These are phyloP conservation scores for Phylloscopus whistleri DNA, from an alignment of 2,113 vertebrate genomes.

Conservation along the genomic window DNA sequence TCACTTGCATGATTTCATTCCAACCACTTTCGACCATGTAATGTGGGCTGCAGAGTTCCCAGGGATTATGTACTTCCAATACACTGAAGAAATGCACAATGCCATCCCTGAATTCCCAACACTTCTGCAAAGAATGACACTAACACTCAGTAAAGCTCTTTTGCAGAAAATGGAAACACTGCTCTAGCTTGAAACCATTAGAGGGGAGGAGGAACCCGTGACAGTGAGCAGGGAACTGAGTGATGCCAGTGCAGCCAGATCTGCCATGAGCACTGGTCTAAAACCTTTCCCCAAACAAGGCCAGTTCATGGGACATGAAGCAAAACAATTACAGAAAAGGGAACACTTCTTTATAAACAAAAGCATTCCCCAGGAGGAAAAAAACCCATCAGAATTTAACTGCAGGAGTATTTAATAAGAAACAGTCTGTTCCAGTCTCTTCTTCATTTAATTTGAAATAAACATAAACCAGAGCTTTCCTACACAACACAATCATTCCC, in stretches of 20 bases:
- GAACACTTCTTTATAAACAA: slow-evolving; percentile 30
- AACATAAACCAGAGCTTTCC: slow-evolving; percentile 44
- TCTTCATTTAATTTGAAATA: slow-evolving; percentile 48
- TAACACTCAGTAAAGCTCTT: not conserved
- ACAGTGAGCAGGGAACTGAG: not conserved
- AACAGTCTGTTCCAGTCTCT: slow-evolving; percentile 19
- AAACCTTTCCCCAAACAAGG: not conserved
- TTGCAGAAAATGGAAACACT: not conserved
- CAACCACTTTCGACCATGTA: not conserved
- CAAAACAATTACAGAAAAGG: slow-evolving; percentile 3
- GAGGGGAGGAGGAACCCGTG: not conserved
- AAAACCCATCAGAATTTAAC: not conserved
- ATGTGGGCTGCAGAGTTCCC: not conserved
- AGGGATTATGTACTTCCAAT: not conserved
- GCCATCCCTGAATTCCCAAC: not conserved
- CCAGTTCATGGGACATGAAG: not conserved
- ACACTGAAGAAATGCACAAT: not conserved
- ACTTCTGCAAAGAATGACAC: not conserved
- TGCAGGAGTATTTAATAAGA: slow-evolving; percentile 31
- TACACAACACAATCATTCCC: not conserved
- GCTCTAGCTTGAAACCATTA: not conserved
- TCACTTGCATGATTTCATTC: not conserved
- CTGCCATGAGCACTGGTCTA: not conserved
- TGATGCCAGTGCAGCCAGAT: not conserved
- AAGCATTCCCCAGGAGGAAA: slow-evolving; percentile 1